A percentile compares a stretch with the other conserved stretches of the same genome.
Conservation (phyloP, 2,797 vertebrate genomes). For the Luscinia luscinia region DNA sequence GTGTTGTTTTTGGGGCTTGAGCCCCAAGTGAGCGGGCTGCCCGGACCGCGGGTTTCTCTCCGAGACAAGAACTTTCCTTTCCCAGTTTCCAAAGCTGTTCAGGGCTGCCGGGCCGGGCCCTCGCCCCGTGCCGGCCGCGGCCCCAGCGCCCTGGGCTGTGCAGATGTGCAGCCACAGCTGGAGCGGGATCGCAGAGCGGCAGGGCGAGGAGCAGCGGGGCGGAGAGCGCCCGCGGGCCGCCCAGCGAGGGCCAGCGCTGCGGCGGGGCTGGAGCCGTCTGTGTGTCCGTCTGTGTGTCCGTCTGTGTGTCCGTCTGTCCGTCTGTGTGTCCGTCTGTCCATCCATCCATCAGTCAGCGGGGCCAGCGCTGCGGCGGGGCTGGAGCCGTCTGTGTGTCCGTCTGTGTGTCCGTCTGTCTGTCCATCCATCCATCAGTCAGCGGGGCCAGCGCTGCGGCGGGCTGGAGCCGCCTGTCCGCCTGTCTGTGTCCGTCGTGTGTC, state of each 20-base stretch:
- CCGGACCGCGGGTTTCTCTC: accelerated
- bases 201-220: background rate
- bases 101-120: background rate
- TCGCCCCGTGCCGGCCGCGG: background rate
- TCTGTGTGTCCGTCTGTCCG: no score
- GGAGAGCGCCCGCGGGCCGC: no score
- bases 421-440: no score
- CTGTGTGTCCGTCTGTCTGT: no score
- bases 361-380: no score
- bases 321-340: no score
- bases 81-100: background rate
- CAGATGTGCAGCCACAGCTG: accelerated
- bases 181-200: accelerated
- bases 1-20: background rate
- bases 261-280: background rate
- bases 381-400: no score
- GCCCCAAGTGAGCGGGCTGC: background rate
- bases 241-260: background rate
- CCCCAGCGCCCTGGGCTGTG: accelerated
- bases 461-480: no score
- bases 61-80: background rate
- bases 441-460: no score
- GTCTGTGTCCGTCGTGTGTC: no score
- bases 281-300: no score
- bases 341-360: no score